A percentile compares a stretch with the other conserved stretches of the same genome.
phyloP scores from a whole-genome alignment of 2,113 vertebrate genomes.

The Aspidoscelis tigris region DNA sequence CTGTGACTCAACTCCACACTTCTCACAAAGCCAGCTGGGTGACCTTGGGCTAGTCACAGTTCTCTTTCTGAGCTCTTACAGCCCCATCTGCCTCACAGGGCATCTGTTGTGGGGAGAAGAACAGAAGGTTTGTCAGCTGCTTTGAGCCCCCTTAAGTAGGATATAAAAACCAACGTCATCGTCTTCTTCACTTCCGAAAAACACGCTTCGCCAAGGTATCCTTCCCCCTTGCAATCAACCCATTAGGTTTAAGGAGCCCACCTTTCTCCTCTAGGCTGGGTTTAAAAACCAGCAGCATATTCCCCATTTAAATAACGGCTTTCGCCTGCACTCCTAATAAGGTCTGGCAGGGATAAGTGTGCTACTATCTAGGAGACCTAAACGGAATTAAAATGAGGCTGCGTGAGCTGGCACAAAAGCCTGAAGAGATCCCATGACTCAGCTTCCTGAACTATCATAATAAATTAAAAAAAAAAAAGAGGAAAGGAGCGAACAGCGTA shows the following conservation, averaged over 20 bases:
- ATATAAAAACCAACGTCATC: too few species aligned
- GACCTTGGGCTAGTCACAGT: too few species aligned
- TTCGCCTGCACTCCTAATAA: not conserved
- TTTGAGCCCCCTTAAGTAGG: too few species aligned
- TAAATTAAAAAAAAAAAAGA: constrained; percentile 46
- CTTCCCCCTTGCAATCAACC: not conserved
- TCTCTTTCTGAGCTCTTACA: too few species aligned
- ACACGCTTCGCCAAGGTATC: not conserved
- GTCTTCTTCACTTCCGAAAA: not conserved
- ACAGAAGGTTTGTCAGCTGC: too few species aligned
- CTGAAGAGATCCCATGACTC: constrained; percentile 52
- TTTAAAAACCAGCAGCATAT: not conserved
- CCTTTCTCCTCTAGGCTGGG: too few species aligned
- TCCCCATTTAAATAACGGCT: not conserved
- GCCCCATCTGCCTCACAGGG: too few species aligned
- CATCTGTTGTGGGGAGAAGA: too few species aligned
- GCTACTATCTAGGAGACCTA: not conserved
- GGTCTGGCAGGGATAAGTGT: not conserved
- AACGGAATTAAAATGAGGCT: constrained; percentile 54
- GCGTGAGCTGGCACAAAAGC: constrained; percentile 48
- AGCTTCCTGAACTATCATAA: constrained; percentile 45
- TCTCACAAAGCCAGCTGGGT: too few species aligned
- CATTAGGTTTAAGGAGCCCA: too few species aligned
- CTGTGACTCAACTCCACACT: too few species aligned
- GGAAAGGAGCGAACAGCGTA: constrained; percentile 31